Evolutionary conservation across 1,140 invertebrate species (phyloP).

Genomic region (Caenorhabditis latens): DNA sequence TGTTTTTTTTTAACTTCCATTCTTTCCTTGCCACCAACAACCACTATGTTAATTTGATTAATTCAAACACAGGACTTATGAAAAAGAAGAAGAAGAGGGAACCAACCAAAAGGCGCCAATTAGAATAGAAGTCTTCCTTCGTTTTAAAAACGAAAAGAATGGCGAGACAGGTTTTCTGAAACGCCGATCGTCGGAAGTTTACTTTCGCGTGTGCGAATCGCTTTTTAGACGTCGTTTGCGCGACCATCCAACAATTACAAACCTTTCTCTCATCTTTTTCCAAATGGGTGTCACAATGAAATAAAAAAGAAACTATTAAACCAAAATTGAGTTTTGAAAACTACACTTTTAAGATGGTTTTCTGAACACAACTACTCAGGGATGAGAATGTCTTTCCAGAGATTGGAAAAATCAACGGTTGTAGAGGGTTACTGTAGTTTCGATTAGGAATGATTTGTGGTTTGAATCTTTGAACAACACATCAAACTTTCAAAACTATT

Average conservation of each 20-base stretch:
- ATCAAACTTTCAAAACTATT: no score
- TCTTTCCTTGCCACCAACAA: background rate
- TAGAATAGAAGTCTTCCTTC: constrained; percentile 8
- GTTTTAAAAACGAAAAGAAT: background rate
- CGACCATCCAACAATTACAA: constrained; percentile 36
- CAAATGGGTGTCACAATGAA: constrained; percentile 38
- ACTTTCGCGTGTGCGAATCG: constrained; percentile 46
- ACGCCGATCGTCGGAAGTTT: constrained; percentile 51
- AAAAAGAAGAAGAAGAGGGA: background rate
- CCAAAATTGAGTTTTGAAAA: background rate
- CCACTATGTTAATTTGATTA: constrained; percentile 20
- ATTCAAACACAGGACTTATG: background rate
- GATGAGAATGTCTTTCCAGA: background rate
- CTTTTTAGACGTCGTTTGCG: constrained; percentile 1
- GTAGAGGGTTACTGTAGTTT: background rate
- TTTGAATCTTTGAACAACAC: no score
- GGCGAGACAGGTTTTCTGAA: constrained; percentile 53
- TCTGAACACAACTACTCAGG: background rate
- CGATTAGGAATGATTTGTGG: background rate
- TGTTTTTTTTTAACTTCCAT: background rate
- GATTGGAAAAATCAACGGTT: background rate
- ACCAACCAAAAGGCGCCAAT: constrained; percentile 35
- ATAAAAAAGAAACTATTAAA: constrained; percentile 10
- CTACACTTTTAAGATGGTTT: background rate
- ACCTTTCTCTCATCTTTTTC: background rate